phyloP scores from a whole-genome alignment of 2,888 invertebrate genomes.

The Noctua janthe region DNA sequence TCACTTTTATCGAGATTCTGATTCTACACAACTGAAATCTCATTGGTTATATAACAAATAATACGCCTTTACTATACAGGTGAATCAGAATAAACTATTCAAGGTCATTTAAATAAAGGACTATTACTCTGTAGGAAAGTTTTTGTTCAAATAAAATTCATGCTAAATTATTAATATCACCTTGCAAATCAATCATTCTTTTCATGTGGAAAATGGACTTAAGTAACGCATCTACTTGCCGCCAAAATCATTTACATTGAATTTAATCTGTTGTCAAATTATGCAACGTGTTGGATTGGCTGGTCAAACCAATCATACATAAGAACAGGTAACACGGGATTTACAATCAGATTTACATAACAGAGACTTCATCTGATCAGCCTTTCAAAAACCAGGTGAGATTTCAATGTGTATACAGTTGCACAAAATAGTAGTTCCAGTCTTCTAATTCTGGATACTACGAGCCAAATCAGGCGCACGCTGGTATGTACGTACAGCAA shows the following conservation, averaged over 20 bases:
- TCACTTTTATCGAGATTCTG: constrained; percentile 48
- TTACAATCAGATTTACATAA: neutral
- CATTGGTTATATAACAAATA: constrained; percentile 10
- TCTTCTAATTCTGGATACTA: neutral
- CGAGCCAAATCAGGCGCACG: neutral
- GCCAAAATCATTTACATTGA: neutral
- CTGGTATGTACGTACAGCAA: neutral
- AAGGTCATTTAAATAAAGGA: constrained; percentile 18
- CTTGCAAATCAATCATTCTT: constrained; percentile 28
- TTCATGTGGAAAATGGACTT: neutral
- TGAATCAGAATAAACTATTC: constrained; percentile 4
- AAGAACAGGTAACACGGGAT: neutral
- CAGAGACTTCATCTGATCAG: neutral
- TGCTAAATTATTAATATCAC: constrained; percentile 25
- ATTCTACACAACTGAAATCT: constrained; percentile 43
- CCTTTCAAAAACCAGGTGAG: constrained; percentile 18
- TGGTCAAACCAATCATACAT: neutral
- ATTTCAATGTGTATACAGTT: constrained; percentile 34
- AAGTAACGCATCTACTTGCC: constrained; percentile 34
- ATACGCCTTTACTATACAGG: neutral
- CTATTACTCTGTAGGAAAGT: neutral
- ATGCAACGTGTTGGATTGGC: neutral
- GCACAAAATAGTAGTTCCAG: neutral
- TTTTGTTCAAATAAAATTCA: constrained; percentile 4
- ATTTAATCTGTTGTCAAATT: constrained; percentile 1